Percentiles rank a stretch among this genome's conserved stretches.
phyloP scores from a whole-genome alignment of 2,797 vertebrate species.

The Karalla daura region DNA sequence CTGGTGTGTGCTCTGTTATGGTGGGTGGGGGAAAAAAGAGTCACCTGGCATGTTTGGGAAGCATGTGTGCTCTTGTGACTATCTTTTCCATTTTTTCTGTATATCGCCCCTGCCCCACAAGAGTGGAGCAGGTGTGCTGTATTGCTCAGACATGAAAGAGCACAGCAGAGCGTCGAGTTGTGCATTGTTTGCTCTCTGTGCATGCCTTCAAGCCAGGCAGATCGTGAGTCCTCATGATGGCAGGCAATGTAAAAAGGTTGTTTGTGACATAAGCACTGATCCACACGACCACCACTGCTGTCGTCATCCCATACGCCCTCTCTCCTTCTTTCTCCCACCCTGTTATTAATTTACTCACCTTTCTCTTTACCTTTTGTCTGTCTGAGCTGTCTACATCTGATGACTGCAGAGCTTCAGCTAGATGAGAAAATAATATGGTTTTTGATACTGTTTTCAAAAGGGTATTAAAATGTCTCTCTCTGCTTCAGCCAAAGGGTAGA shows the following conservation, averaged over 20 bases:
- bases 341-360: constrained; percentile 15
- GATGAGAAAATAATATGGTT: constrained; percentile 6
- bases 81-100: constrained; percentile 28
- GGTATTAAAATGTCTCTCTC: not conserved
- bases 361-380: constrained; percentile 15
- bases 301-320: constrained; percentile 1
- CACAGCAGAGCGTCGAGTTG: constrained; percentile 31
- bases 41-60: constrained; percentile 50
- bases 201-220: constrained; percentile 60
- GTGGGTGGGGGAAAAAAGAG: constrained; percentile 7
- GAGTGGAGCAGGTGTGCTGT: constrained; percentile 60
- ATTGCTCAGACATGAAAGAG: constrained; percentile 56
- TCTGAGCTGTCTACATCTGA: constrained; percentile 14
- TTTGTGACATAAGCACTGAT: constrained; percentile 65
- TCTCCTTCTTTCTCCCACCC: constrained; percentile 33
- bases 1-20: constrained; percentile 23
- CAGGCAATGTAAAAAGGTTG: constrained; percentile 59
- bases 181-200: constrained; percentile 61
- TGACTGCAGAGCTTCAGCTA: not conserved
- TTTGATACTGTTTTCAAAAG: not conserved
- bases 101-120: constrained; percentile 48
- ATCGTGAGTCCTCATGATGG: constrained; percentile 51
- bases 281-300: constrained; percentile 27
- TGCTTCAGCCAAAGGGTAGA: constrained; percentile 15
- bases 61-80: constrained; percentile 53